Evolutionary conservation across 2,113 vertebrate species (phyloP), one percentile per base, ranked within the genome.

Genomic region (Cranoglanis bouderius): DNA sequence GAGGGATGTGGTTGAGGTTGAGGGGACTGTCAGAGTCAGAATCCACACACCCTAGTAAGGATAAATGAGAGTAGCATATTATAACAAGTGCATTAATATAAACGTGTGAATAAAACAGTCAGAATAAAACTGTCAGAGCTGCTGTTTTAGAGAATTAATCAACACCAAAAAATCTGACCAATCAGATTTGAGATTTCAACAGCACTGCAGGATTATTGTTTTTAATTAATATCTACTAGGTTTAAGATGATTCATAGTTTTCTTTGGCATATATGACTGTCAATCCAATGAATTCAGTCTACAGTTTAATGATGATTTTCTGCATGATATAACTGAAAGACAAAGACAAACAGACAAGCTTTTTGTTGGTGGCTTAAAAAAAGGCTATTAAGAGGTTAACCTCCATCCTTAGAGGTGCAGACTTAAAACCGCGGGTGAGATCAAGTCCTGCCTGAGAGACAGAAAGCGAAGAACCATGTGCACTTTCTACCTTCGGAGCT

Each of bases 381-480:
- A 10, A 12, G 32, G 21, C 53, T 82, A 81, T 90, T 91, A 88
- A 84, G 82, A 84, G 84, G n/a, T 70, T 84, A 74, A 85, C 40
- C 29, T 35, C 83, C 70, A 63, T 49, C 83, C 21, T 78, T 7
- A 61, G 63, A 87, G 26, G n/a, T 13, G 26, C 16, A 49, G 57
- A 46, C 32, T 84, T 74, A 38, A 65, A 84, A 78, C 85, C 57
- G 65, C 18, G 12, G 81, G 82, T 51, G 65, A 82, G 40, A 84
- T 70, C 46, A 74, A 85, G 84, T 86, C 87, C 80, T 80, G 78
- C 70, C 77, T 75, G 63, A 87, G 82, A 87, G 87, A 83, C 78
- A 51, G 85, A 87, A 65, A 78, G n/a, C 32, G 13, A 21, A 90
- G 82, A 70, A 84, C 35, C 51, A 26, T 51, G 35, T 72, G 46